phyloP scores from a whole-genome alignment of 2,888 invertebrate species.

The Mystacides longicornis region DNA sequence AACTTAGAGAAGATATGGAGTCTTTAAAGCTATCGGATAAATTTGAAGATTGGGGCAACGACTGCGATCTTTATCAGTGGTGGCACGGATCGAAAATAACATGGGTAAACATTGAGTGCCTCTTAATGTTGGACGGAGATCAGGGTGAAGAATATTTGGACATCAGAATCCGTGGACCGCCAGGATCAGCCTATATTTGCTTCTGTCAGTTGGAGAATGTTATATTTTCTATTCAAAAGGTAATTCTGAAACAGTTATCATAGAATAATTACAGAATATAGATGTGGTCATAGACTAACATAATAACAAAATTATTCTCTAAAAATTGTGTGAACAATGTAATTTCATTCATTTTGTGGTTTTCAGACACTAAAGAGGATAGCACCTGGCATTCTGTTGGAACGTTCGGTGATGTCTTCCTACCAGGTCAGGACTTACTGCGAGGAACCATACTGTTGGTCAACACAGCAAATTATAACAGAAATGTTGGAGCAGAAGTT shows the following conservation, averaged over 20 bases:
- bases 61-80: slow-evolving; percentile 66
- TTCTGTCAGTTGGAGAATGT: slow-evolving; percentile 66
- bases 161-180: slow-evolving; percentile 59
- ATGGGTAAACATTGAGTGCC: slow-evolving; percentile 58
- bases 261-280: not conserved
- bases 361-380: slow-evolving; percentile 54
- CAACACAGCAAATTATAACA: slow-evolving; percentile 35
- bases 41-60: slow-evolving; percentile 42
- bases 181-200: slow-evolving; percentile 46
- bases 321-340: too few relatives aligned
- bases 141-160: slow-evolving; percentile 49
- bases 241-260: slow-evolving; percentile 26
- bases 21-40: slow-evolving; percentile 35
- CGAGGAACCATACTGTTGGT: slow-evolving; percentile 35
- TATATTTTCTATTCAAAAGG: slow-evolving; percentile 53
- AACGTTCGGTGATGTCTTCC: slow-evolving; percentile 58
- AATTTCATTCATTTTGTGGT: too few relatives aligned
- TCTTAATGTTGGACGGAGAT: slow-evolving; percentile 55
- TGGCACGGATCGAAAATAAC: slow-evolving; percentile 63
- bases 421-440: slow-evolving; percentile 45
- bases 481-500: slow-evolving; percentile 36
- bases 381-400: slow-evolving; percentile 59
- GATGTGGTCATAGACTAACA: not conserved
- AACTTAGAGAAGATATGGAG: slow-evolving; percentile 49
- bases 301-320: too few relatives aligned